Evolutionary conservation across 2,797 vertebrate species (phyloP), one percentile per base, ranked within the genome.

Genomic region (Tokudaia muenninki): DNA sequence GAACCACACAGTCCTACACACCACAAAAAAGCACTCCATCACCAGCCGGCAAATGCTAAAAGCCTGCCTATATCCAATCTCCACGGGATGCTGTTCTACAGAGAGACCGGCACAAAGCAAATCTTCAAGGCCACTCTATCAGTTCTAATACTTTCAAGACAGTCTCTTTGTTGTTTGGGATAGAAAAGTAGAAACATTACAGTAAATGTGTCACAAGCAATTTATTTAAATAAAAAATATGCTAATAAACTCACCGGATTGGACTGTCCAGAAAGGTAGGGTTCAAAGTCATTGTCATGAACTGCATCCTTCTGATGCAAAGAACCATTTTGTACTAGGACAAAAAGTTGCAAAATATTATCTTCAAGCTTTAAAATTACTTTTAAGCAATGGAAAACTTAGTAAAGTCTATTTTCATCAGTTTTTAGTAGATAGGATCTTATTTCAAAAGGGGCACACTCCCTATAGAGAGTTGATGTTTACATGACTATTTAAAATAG

Each of bases 221-320:
- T 65, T 29, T 14, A 83, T 59, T 13, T 34, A 70, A 77, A 21
- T 0, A 75, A 77, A 63, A 81, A 1, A 19, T 0, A 77, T 0
- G 3, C 16, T 91, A 70, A 90, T 74, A 89, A 70, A 98, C 98
- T 99, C 98, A 99, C 99, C 99, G 99, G 99, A 98, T 99, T 99
- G 95, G 99, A 99, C 98, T 99, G 99, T 98, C 99, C 98, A 59
- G 99, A 99, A 98, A 99, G 99, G 98, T 99, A 99, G 98, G 99
- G 99, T 98, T 99, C 99, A 98, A 99, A 99, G 98, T 99, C 99
- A 98, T 98, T 99, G 98, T 99, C 99, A n/a, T 99, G 99, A 97
- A 99, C 99, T 97, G 99, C 99, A 97, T 99, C 99, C 98, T 99
- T 99, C 98, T 99, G 99, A 98, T 99, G 99, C 98, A 99, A 98